Evolutionary conservation across 2,113 vertebrate species (phyloP).

Genomic region (Agapornis roseicollis): DNA sequence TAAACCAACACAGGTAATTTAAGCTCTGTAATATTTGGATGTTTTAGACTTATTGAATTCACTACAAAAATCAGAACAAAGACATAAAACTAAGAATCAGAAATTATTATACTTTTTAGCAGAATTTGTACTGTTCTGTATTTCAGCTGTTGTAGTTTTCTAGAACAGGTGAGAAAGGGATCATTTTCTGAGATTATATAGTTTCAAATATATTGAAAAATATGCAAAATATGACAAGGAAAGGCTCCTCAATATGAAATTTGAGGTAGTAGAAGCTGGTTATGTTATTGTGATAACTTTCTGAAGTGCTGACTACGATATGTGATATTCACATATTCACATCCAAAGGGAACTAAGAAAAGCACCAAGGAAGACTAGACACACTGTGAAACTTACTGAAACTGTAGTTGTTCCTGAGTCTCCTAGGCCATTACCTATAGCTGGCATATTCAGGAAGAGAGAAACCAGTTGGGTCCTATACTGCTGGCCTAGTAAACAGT

Average conservation of each 20-base stretch:
- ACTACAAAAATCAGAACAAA: not conserved
- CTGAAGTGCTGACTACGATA: not conserved
- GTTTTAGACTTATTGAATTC: not conserved
- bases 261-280: not conserved
- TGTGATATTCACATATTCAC: not conserved
- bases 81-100: not conserved
- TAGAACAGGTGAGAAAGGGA: not conserved
- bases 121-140: not conserved
- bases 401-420: not conserved
- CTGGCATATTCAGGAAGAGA: not conserved
- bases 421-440: not conserved
- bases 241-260: not conserved
- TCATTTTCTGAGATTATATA: not conserved
- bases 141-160: not conserved
- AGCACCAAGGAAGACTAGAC: not conserved
- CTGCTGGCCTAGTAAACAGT: not conserved
- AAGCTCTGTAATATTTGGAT: not conserved
- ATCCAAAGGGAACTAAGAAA: not conserved
- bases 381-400: not conserved
- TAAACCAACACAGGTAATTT: not conserved
- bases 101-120: not conserved
- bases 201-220: not conserved
- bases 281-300: not conserved
- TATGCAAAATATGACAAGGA: not conserved
- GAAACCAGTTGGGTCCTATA: not conserved